These are phyloP conservation scores for Loris lydekkerianus DNA, from an alignment of 2,797 vertebrate genomes.

Conservation along the genomic window DNA sequence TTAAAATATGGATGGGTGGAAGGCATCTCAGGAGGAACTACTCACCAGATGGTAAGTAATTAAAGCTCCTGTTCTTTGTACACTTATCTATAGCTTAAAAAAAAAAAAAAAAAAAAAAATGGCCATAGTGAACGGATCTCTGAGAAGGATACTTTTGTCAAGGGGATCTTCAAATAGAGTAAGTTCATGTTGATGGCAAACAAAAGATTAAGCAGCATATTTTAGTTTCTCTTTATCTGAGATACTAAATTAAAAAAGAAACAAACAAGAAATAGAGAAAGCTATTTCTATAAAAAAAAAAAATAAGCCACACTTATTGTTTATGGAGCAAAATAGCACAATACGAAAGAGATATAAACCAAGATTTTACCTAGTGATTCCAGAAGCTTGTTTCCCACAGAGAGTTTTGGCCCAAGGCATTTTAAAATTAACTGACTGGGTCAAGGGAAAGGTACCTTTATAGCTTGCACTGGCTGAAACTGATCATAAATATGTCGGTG, in stretches of 20 bases:
- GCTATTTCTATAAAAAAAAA: neutral
- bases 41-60: conserved; percentile 74
- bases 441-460: conserved; percentile 80
- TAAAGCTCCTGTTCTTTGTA: conserved; percentile 66
- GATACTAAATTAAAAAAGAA: conserved; percentile 15
- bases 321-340: conserved; percentile 50
- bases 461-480: conserved; percentile 71
- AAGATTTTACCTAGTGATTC: conserved; percentile 43
- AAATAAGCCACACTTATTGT: conserved; percentile 11
- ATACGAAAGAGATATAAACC: conserved; percentile 35
- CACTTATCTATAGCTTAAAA: conserved; percentile 63
- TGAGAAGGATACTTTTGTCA: neutral
- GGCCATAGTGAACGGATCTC: conserved; percentile 63
- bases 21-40: conserved; percentile 68
- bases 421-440: conserved; percentile 82
- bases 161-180: neutral
- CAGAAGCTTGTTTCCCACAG: conserved; percentile 71
- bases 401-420: conserved; percentile 83
- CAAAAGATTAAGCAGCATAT: neutral
- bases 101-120: conserved; percentile 72
- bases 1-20: conserved; percentile 81
- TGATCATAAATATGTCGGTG: conserved; percentile 78
- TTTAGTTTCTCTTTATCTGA: conserved; percentile 40
- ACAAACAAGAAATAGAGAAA: conserved; percentile 42
- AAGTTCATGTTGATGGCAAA: neutral